These are phyloP conservation scores for Cladopsammia gracilis DNA, from an alignment of 64 coral and sea anemone species.

Conservation along the genomic window DNA sequence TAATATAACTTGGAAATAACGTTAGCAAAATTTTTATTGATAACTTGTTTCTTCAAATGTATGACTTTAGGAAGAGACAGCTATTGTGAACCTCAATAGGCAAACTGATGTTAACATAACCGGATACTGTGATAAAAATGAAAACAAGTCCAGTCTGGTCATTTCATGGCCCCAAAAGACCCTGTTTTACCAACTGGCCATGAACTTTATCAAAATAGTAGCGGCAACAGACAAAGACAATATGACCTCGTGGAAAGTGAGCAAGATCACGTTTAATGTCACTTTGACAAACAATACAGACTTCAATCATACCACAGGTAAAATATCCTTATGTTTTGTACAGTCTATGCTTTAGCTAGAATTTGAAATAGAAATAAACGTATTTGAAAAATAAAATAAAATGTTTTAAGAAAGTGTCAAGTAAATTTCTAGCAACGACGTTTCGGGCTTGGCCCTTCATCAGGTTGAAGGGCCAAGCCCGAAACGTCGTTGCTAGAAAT, in stretches of 20 bases:
- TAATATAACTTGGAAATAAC: too few species aligned
- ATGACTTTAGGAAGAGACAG: not conserved
- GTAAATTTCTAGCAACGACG: too few species aligned
- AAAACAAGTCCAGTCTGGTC: not conserved
- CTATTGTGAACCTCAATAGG: not conserved
- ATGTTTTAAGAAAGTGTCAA: too few species aligned
- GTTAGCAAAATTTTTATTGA: too few species aligned
- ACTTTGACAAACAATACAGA: not conserved
- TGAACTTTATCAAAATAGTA: not conserved
- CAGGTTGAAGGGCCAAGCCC: too few species aligned
- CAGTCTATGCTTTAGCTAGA: too few species aligned
- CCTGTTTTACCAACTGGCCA: not conserved
- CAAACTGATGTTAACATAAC: not conserved
- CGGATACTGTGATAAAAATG: not conserved
- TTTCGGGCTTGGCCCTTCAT: too few species aligned
- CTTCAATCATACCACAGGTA: constrained; percentile 12
- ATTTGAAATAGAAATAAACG: too few species aligned
- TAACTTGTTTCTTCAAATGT: too few species aligned
- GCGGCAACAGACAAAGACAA: not conserved
- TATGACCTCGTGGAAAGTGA: not conserved
- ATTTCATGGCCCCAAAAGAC: not conserved
- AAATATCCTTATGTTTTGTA: not conserved
- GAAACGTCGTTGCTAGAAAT: too few species aligned
- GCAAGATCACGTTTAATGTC: not conserved
- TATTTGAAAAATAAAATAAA: too few species aligned